phyloP scores from a whole-genome alignment of 2,888 invertebrate species.

The Oscheius myriophilus region DNA sequence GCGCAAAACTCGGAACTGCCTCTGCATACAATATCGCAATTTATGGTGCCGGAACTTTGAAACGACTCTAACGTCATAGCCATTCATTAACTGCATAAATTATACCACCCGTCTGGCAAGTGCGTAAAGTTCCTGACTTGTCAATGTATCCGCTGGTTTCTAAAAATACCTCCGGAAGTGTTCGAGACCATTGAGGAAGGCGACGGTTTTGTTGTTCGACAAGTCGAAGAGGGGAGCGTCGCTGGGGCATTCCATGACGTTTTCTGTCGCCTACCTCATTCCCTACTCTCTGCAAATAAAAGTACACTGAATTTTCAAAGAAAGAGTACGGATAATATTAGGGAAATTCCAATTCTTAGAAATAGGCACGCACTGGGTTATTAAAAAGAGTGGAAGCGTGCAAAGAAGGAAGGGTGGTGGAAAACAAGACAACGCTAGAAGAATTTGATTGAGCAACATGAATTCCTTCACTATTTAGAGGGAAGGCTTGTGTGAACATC shows the following conservation, averaged over 20 bases:
- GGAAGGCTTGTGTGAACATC: too few relatives aligned
- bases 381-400: not conserved
- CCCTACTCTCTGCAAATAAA: conserved; percentile 3
- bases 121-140: not conserved
- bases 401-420: not conserved
- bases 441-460: too few relatives aligned
- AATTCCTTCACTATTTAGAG: too few relatives aligned
- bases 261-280: conserved; percentile 20
- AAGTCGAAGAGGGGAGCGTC: conserved; percentile 62
- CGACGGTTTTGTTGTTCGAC: conserved; percentile 52
- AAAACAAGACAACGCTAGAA: too few relatives aligned
- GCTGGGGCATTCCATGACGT: conserved; percentile 59
- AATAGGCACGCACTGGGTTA: conserved; percentile 5
- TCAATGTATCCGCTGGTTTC: not conserved
- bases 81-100: not conserved
- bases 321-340: not conserved
- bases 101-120: not conserved
- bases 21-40: not conserved
- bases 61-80: not conserved
- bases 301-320: not conserved
- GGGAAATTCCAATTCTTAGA: not conserved
- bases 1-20: not conserved
- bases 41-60: not conserved
- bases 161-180: conserved; percentile 54
- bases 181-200: conserved; percentile 47